Evolutionary conservation across 2,797 vertebrate species (phyloP).

Genomic region (Pangasius sanitwongsei): DNA sequence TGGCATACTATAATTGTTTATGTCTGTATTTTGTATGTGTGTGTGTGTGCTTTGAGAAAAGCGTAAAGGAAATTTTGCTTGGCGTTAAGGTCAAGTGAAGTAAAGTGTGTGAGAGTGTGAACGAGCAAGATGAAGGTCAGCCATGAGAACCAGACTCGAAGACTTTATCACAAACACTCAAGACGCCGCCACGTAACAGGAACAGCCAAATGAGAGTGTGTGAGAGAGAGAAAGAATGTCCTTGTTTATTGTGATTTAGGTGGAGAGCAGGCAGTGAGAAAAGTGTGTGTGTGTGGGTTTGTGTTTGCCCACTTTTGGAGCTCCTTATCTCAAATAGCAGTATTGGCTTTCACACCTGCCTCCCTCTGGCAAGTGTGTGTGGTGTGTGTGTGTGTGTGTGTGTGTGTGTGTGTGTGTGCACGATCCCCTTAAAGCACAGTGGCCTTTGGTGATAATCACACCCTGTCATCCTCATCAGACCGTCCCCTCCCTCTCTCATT

Average conservation of each 20-base stretch:
- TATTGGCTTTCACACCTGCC: slow-evolving; percentile 54
- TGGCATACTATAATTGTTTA: slow-evolving; percentile 14
- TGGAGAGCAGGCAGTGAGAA: slow-evolving; percentile 20
- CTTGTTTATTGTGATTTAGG: slow-evolving; percentile 32
- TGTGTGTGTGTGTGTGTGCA: slow-evolving; percentile 12
- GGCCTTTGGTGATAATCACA: slow-evolving; percentile 49
- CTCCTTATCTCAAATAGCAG: slow-evolving; percentile 36
- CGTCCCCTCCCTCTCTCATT: slow-evolving; percentile 37
- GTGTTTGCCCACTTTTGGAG: slow-evolving; percentile 34
- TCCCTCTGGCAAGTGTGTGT: slow-evolving; percentile 20
- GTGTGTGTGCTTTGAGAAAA: slow-evolving; percentile 4
- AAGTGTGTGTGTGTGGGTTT: slow-evolving; percentile 16
- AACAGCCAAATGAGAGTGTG: slow-evolving; percentile 13
- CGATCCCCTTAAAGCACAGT: slow-evolving; percentile 15
- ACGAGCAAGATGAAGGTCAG: slow-evolving; percentile 47
- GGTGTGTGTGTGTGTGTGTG: slow-evolving; percentile 52
- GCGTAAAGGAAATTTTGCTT: slow-evolving; percentile 38
- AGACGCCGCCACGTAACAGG: slow-evolving; percentile 35
- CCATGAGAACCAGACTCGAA: slow-evolving; percentile 45
- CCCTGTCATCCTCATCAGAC: slow-evolving; percentile 40
- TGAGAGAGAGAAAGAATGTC: slow-evolving; percentile 24
- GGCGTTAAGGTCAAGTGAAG: slow-evolving; percentile 42
- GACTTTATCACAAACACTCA: slow-evolving; percentile 36
- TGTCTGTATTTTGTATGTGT: slow-evolving; percentile 15
- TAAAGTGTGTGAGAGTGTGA: slow-evolving; percentile 23